Conservation (phyloP, 30 jellyfish, hydroid and myxozoan species). For the Turritopsis rubra region DNA sequence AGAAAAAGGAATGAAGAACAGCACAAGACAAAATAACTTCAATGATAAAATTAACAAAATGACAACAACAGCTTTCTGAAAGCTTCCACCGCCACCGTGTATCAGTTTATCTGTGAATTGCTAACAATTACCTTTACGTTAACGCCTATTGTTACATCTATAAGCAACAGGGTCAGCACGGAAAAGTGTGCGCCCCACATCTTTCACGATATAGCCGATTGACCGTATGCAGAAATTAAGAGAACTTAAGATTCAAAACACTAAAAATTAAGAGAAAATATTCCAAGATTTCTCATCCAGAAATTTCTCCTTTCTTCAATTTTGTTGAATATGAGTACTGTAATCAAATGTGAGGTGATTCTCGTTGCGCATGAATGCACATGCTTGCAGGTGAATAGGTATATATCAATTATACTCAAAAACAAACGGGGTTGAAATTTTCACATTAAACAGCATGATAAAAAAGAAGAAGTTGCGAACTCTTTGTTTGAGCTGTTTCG, state of each 20-base stretch:
- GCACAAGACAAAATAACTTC: too few relatives aligned
- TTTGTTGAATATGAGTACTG: neutral
- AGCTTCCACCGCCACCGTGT: neutral
- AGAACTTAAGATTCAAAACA: neutral
- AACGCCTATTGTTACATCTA: constrained; percentile 4
- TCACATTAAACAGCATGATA: constrained; percentile 1
- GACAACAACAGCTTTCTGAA: neutral
- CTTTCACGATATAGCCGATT: neutral
- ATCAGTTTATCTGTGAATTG: neutral
- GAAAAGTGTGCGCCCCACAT: neutral
- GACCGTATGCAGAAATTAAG: neutral
- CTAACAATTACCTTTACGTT: neutral
- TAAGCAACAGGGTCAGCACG: constrained; percentile 5
- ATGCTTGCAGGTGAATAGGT: constrained; percentile 31
- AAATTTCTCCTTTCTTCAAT: neutral
- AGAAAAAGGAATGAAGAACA: too few relatives aligned
- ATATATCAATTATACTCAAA: constrained; percentile 11
- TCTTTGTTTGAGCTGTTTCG: neutral
- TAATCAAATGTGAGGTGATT: constrained; percentile 10
- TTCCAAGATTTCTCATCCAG: neutral
- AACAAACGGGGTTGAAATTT: constrained; percentile 12
- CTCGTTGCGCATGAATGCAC: constrained; percentile 27
- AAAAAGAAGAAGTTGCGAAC: neutral
- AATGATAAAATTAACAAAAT: too few relatives aligned
- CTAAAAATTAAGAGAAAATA: neutral